phyloP scores from a whole-genome alignment of 2,888 invertebrate genomes.

The Vanessa cardui region DNA sequence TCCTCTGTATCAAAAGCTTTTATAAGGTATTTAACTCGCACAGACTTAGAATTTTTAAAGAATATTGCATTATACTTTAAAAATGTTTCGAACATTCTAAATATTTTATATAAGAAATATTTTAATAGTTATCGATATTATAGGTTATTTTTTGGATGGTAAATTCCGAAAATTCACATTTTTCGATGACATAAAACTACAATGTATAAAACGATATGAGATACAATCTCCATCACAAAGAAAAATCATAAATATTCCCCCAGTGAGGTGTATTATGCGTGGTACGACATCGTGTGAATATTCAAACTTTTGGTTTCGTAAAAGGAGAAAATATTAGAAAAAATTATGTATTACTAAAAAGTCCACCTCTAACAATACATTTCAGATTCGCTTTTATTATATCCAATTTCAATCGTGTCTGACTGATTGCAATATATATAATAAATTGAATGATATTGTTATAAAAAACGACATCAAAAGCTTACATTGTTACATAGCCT shows the following conservation, averaged over 20 bases:
- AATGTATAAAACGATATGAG: neutral
- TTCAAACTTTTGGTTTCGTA: neutral
- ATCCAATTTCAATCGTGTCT: neutral
- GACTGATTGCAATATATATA: no score
- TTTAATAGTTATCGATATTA: no score
- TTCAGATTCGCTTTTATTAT: neutral
- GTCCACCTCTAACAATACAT: neutral
- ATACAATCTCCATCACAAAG: conserved; percentile 2
- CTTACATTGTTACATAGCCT: no score
- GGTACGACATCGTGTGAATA: conserved; percentile 6
- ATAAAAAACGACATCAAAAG: no score
- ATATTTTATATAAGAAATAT: no score
- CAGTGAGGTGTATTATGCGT: neutral
- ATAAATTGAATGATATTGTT: no score
- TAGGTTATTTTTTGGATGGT: no score
- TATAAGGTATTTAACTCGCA: neutral
- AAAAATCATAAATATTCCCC: conserved; percentile 7
- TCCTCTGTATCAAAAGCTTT: neutral
- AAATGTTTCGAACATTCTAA: no score
- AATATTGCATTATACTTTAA: no score
- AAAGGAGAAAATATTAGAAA: conserved; percentile 17
- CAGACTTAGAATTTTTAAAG: neutral
- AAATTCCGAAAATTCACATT: neutral
- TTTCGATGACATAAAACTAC: neutral
- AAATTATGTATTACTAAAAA: neutral